These are phyloP conservation scores for Simalia tracyae DNA, from an alignment of 2,797 vertebrate genomes.

Conservation along the genomic window DNA sequence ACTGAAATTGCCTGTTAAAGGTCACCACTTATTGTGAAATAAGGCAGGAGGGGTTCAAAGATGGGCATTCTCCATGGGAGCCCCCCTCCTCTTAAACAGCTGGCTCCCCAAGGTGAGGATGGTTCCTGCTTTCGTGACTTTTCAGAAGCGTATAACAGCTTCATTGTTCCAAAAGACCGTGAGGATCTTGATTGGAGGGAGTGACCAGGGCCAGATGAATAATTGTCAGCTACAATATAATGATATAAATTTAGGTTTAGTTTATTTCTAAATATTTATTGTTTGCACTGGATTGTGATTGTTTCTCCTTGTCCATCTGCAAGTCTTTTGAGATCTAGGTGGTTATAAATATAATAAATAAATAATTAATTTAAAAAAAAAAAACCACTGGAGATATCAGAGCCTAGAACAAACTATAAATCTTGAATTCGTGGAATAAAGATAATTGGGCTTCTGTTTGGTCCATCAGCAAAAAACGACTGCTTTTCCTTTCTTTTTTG, in stretches of 20 bases:
- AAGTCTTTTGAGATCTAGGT: not conserved
- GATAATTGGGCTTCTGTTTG: slow-evolving; percentile 22
- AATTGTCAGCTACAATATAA: not conserved
- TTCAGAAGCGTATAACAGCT: not conserved
- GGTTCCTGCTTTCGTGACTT: not conserved
- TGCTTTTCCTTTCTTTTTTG: not conserved
- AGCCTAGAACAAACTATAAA: slow-evolving; percentile 27
- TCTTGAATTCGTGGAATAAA: slow-evolving; percentile 17
- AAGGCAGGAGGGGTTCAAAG: not conserved
- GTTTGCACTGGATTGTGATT: not conserved
- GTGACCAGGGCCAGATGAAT: not conserved
- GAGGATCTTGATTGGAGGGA: not conserved
- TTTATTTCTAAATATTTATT: not conserved
- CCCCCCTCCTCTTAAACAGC: not conserved
- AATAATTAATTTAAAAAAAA: not conserved
- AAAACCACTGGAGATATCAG: not conserved
- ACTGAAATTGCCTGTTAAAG: not conserved
- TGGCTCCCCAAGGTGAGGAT: not conserved
- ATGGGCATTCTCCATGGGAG: not conserved
- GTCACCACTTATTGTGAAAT: not conserved
- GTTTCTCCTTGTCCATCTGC: not conserved
- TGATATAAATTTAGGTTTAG: not conserved
- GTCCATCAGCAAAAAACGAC: not conserved
- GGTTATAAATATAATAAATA: not conserved
- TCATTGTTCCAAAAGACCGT: not conserved